Evolutionary conservation across 2,113 vertebrate species (phyloP), one percentile per base, ranked within the genome.

Genomic region (Chlamydotis undulata): DNA sequence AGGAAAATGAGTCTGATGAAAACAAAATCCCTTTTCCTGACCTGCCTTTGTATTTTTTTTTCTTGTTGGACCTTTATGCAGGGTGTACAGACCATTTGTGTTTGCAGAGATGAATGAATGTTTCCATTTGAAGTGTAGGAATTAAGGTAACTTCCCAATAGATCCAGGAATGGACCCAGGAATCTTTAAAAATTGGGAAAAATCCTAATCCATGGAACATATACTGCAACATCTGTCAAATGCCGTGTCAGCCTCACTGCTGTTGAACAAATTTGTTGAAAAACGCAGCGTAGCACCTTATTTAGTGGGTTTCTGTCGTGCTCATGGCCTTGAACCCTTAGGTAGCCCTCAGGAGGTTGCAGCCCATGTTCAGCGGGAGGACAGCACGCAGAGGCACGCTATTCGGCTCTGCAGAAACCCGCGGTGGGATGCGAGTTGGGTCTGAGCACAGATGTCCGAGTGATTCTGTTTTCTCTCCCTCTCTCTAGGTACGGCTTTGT

Each of bases 401-500:
- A 43, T 0, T 15, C 1, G 8, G 28, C 56, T 55, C 83, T 2
- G 19, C 60, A 14, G 74, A 21, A 52, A 3, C 39, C 60, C 6
- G 12, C 57, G 7, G 4, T 2, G 56, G n/a, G 37, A 9, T 3
- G 6, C 0, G 9, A 22, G 14, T 17, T 45, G 55, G 0, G 13
- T 39, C 18, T 5, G 35, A 57, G 50, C 16, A 5, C 31, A 9
- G 55, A 3, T 2, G 4, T 13, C 74, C 3, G 3, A 65, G 69
- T 82, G 52, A 67, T 57, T 19, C 50, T 35, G 15, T 52, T 56
- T 59, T 92, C 74, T 94, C 49, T 94, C 49, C 25, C 55, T 57
- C 19, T 52, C 31, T 47, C 37, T 10, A 99, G 99, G 90, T 99
- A 99, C 7, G 99, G 99, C 68, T 99, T 99, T 97, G 99, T 99